Evolutionary conservation across 2,888 invertebrate species (phyloP).

Genomic region (Euphydryas editha): DNA sequence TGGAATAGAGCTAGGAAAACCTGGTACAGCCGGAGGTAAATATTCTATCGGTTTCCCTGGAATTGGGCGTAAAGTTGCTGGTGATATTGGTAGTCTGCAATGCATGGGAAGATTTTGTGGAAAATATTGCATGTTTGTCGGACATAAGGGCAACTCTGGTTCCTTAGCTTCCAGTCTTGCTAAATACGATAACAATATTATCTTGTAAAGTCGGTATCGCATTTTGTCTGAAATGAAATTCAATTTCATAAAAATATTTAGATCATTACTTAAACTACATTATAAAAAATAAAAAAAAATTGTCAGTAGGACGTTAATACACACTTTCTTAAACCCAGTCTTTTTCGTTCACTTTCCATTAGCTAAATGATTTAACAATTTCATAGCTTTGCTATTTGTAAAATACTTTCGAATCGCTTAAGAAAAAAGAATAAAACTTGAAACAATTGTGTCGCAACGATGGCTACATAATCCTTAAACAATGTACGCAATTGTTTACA

Average conservation of each 20-base stretch:
- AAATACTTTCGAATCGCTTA: slow-evolving; percentile 8
- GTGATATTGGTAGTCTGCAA: slow-evolving; percentile 74
- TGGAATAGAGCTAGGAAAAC: slow-evolving; percentile 36
- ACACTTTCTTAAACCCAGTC: background rate
- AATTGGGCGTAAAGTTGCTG: slow-evolving; percentile 50
- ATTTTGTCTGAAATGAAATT: slow-evolving; percentile 54
- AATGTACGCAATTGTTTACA: slow-evolving; percentile 32
- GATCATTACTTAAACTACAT: too few relatives aligned
- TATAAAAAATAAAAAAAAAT: too few relatives aligned
- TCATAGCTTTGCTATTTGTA: slow-evolving; percentile 19
- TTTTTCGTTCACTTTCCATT: slow-evolving; percentile 2
- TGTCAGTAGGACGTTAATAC: background rate
- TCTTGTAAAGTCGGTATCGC: slow-evolving; percentile 40
- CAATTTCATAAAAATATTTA: background rate
- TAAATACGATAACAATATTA: slow-evolving; percentile 45
- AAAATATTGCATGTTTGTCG: slow-evolving; percentile 63
- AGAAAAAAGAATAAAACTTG: background rate
- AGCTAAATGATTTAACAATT: slow-evolving; percentile 12
- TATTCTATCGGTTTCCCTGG: slow-evolving; percentile 50
- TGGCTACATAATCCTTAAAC: slow-evolving; percentile 24
- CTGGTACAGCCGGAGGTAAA: slow-evolving; percentile 39
- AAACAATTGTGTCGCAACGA: slow-evolving; percentile 1
- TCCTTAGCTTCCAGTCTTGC: slow-evolving; percentile 48
- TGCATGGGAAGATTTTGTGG: slow-evolving; percentile 76
- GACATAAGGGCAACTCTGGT: slow-evolving; percentile 67